Evolutionary conservation across 2,113 vertebrate species (phyloP).

Genomic region (Laticauda colubrina): DNA sequence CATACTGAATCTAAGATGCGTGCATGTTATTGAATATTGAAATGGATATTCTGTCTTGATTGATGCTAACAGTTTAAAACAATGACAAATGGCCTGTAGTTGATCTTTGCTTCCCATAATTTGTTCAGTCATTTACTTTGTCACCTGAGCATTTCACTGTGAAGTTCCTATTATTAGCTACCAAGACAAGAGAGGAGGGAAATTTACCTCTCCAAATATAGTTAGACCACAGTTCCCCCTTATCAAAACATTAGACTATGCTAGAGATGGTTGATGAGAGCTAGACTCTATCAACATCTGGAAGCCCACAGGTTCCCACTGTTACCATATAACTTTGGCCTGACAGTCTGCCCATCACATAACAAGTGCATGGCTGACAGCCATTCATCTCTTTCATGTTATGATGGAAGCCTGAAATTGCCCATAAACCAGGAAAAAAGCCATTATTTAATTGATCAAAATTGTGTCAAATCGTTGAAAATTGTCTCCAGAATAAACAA

Average conservation of each 20-base stretch:
- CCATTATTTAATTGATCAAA: conserved; percentile 89
- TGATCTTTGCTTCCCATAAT: conserved; percentile 50
- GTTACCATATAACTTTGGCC: not conserved
- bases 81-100: conserved; percentile 49
- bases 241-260: not conserved
- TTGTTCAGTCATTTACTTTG: conserved; percentile 45
- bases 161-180: conserved; percentile 45
- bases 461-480: conserved; percentile 84
- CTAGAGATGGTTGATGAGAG: not conserved
- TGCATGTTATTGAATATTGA: not conserved
- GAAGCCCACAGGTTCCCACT: not conserved
- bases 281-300: not conserved
- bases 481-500: conserved; percentile 85
- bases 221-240: not conserved
- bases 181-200: not conserved
- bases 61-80: conserved; percentile 35
- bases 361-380: conserved; percentile 61
- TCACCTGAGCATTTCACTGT: conserved; percentile 43
- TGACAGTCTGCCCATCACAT: conserved; percentile 58
- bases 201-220: not conserved
- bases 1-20: not conserved
- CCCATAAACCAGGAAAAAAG: conserved; percentile 81
- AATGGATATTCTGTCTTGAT: not conserved
- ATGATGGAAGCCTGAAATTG: conserved; percentile 74
- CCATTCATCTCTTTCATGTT: conserved; percentile 62